Base-by-base conservation (phyloP, 2,797 vertebrate genomes). In the Micropoecilia bifurca region DNA sequence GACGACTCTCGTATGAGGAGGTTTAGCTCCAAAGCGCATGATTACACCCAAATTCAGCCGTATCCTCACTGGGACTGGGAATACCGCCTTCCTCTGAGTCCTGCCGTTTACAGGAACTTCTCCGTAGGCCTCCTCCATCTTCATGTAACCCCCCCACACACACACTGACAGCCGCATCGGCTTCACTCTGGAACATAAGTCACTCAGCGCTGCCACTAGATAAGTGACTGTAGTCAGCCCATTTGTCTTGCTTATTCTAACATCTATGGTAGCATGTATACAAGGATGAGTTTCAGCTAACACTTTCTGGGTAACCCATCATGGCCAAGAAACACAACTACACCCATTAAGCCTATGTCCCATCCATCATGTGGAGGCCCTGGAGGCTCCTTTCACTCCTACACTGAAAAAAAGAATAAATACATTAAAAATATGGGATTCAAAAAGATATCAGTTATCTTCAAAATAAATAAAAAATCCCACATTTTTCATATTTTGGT, bases 291-390 rank as follows among this genome's bases (percentile, higher is more conserved):
- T n/a, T 59, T 84, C 28, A 92, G 95, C 93, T 86, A 96, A 96
- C 57, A 95, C 96, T 91, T 96, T 96, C 96, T 96, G 0, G 94
- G 94, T 74, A 89, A 85, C 30, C 96, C 96, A 10, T 96, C 94
- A 63, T 94, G 93, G 28, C 96, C 96, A 0, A 94, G 86, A 83
- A 91, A 90, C 50, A 96, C 96, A n/a, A 77, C 80, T 20, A 78
- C 48, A 75, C 96, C 96, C 47, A 74, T 20, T 20, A 92, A 89
- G 5, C 92, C 91, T 78, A 71, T 47, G 43, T 91, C 95, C 96
- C 81, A 96, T 96, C 75, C 92, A 95, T 39, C 95, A 96, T 39
- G 93, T 95, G 13, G 71, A 33, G 0, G 95, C 96, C 75, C 80
- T 93, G 71, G 45, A 57, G 43, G 96, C 96, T 3, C 14, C 14